Base-by-base conservation (phyloP, 2,797 vertebrate species). In the Babyrousa celebensis region DNA sequence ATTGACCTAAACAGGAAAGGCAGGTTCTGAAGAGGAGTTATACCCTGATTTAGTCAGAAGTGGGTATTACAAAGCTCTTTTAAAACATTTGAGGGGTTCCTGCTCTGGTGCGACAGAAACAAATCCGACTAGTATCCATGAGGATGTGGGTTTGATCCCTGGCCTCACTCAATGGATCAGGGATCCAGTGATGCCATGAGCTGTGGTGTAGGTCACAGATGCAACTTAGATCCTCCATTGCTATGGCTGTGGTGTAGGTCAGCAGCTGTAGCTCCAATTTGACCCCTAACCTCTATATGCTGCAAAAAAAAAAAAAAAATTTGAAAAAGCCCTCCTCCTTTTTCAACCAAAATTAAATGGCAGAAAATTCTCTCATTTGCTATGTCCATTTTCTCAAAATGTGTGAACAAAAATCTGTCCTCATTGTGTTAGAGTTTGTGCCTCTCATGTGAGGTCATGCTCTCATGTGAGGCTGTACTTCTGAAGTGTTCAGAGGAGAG, bases 281-380 rank as follows among this genome's bases (percentile, higher is more conserved):
- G 9, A 48, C 43, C 43, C 43, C 43, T 48, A 48, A 10, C 43
- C 43, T 48, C 6, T 10, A 48, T 48, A 10, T 48, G 43, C 43
- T 36, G 36, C 36, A 36, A 36, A 36, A 36, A 36, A 36, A 36
- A 36, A 36, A 36, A 36, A 36, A 36, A 36, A 36, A 36, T 36
- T 36, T 70, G 94, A 27, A 86, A 85, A 93, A 58, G 36, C 15
- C 5, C 25, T 29, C 25, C 36, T 72, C 5, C 40, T 12, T 86
- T 89, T 84, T 91, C 58, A 95, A 7, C 43, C 56, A 85, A 52
- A 85, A 93, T 85, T 88, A 85, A 94, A 75, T 85, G 68, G 58
- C 43, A 84, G 75, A 89, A 72, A 63, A 54, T 92, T 63, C 10
- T 88, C 0, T 82, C 8, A 63, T 85, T 95, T 91, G 40, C 43